Evolutionary conservation across 1,140 invertebrate genomes (phyloP), one percentile per base, ranked within the genome.

Genomic region (Wasmannia auropunctata): DNA sequence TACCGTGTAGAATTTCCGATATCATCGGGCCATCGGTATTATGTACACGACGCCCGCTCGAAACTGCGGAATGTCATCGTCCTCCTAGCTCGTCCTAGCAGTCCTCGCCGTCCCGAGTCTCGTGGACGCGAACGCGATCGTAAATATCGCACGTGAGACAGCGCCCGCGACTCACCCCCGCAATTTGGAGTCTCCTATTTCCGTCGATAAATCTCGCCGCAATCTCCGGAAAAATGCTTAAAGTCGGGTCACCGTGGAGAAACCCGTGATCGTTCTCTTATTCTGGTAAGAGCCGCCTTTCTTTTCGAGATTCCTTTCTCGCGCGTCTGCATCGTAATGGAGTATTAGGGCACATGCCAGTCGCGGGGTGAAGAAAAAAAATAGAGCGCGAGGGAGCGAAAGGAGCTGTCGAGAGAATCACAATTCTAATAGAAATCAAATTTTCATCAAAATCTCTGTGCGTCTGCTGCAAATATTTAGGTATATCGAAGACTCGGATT

Each of bases 1-100:
- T 60, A n/a, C 28, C 31, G 76, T 60, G 63, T 69, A 80, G 83
- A 86, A 86, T 90, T 86, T 63, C 77, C 74, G 79, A 90, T 90
- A 90, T 90, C 83, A 90, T 88, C 88, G 60, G 34, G 54, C 81
- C 81, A 75, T 75, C 76, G 86, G 76, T 86, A 86, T 86, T 86
- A 86, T 86, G 40, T 86, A 86, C 84, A 80, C 63, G 76, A 80
- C 63, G 63, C 34, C 76, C 54, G 60, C 63, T 86, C 76, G 85
- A 86, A 86, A 86, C 76, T 72, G 80, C 76, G 51, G 86, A 75
- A 77, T 87, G 79, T 88, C 63, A 67, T 67, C 54, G 79, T 83
- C 28, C 51, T 60, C 37, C 25, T 34, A n/a, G n/a, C 51, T 56
- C 37, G 79, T 56, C 62, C 40, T 72, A 75, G 46, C 67, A 76